Evolutionary conservation across 1,140 invertebrate species (phyloP).

Genomic region (Micrasema minimum): DNA sequence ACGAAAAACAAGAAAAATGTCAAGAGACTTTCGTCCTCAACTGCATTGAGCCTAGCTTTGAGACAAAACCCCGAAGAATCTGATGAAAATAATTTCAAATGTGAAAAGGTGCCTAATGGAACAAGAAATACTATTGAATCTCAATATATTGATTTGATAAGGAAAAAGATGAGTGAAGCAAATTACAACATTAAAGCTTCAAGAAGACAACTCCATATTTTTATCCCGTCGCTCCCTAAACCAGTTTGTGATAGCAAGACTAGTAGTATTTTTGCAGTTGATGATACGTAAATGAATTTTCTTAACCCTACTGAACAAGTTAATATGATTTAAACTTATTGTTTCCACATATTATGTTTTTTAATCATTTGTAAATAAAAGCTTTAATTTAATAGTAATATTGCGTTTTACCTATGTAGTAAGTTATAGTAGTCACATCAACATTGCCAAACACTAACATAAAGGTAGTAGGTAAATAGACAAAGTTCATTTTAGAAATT

Average conservation of each 20-base stretch:
- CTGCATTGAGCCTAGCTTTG: slow-evolving; percentile 9
- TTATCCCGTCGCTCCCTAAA: slow-evolving; percentile 72
- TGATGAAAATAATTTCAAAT: slow-evolving; percentile 26
- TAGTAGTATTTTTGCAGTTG: slow-evolving; percentile 34
- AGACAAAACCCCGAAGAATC: slow-evolving; percentile 16
- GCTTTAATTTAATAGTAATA: too few species aligned
- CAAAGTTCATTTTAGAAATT: too few species aligned
- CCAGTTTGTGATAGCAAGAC: slow-evolving; percentile 50
- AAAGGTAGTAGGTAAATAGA: too few species aligned
- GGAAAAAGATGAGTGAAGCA: slow-evolving; percentile 58
- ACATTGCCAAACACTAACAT: too few species aligned
- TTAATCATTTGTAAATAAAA: too few species aligned
- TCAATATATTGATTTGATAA: slow-evolving; percentile 63
- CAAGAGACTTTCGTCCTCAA: slow-evolving; percentile 13
- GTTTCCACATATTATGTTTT: too few species aligned
- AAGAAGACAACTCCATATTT: slow-evolving; percentile 74
- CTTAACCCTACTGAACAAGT: too few species aligned
- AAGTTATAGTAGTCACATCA: too few species aligned
- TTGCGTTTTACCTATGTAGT: too few species aligned
- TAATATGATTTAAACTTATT: too few species aligned
- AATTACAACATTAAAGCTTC: slow-evolving; percentile 54
- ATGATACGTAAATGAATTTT: slow-evolving; percentile 32
- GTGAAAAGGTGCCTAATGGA: not conserved
- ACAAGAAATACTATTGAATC: slow-evolving; percentile 56
- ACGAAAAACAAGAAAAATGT: slow-evolving; percentile 28